These are phyloP conservation scores for Drosophila mayri DNA, from an alignment of 1,140 invertebrate species.

Conservation along the genomic window DNA sequence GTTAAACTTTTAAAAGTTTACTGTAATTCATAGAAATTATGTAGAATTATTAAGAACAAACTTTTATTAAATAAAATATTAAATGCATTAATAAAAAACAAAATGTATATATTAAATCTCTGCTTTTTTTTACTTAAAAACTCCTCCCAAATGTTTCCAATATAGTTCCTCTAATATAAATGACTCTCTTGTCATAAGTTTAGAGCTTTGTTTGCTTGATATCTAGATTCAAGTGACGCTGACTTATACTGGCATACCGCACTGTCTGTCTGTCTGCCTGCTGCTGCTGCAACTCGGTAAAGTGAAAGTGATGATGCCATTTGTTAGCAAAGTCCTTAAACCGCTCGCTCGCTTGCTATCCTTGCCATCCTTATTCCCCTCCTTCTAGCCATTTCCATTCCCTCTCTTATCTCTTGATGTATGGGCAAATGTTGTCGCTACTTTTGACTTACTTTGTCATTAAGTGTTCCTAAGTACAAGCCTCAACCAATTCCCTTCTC, in stretches of 20 bases:
- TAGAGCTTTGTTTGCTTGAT: not conserved
- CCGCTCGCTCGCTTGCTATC: conserved; percentile 27
- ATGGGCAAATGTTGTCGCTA: conserved; percentile 57
- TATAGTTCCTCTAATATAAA: not conserved
- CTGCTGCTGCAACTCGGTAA: conserved; percentile 27
- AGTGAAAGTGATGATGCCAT: conserved; percentile 70
- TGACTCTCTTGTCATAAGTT: not conserved
- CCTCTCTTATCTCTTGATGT: conserved; percentile 33
- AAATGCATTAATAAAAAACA: not conserved
- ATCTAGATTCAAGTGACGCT: not conserved
- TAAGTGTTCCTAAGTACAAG: conserved; percentile 22
- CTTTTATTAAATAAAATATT: not conserved
- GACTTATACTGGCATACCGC: conserved; percentile 33
- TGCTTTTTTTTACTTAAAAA: not conserved
- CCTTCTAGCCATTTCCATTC: not conserved
- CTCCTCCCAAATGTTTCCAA: not conserved
- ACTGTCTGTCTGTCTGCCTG: conserved; percentile 26
- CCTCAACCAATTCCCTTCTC: conserved; percentile 3
- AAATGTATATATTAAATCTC: no score
- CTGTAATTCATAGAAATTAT: no score
- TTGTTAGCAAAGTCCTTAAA: conserved; percentile 69
- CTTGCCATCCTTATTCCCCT: not conserved
- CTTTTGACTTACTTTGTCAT: conserved; percentile 59
- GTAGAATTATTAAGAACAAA: no score
- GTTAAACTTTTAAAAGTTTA: no score